Evolutionary conservation across 2,113 vertebrate species (phyloP).

Genomic region (Apus apus): DNA sequence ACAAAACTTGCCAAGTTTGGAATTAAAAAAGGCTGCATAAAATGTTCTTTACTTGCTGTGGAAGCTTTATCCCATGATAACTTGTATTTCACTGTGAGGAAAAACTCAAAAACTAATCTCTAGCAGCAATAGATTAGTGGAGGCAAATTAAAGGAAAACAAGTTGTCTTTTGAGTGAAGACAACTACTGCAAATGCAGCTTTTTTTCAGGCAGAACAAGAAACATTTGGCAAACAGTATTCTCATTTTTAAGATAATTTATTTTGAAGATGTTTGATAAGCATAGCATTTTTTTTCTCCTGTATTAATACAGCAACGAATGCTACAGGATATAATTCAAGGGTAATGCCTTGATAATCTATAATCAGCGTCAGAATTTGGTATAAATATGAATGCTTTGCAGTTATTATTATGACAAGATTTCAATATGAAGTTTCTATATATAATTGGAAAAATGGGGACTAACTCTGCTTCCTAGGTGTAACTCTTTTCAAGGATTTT

Average conservation of each 20-base stretch:
- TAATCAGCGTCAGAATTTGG: background rate
- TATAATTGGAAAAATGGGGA: background rate
- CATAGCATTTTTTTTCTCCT: background rate
- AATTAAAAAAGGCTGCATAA: background rate
- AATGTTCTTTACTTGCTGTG: background rate
- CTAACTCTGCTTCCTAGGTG: background rate
- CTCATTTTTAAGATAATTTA: background rate
- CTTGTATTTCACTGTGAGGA: background rate
- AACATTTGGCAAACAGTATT: background rate
- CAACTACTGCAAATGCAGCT: background rate
- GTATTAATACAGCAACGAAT: background rate
- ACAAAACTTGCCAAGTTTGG: background rate
- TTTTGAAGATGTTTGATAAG: background rate
- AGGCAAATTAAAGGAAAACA: constrained; percentile 9
- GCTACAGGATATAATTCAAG: background rate
- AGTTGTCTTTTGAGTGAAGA: background rate
- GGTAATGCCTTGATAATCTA: background rate
- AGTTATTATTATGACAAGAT: background rate
- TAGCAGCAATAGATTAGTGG: background rate
- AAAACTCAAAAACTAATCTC: constrained; percentile 10
- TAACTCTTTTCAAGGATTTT: background rate
- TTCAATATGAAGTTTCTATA: background rate
- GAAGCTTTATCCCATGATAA: background rate
- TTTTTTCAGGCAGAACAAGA: background rate
- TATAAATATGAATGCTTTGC: background rate